Percentiles rank a stretch among this genome's conserved stretches.
phyloP scores from a whole-genome alignment of 2,113 vertebrate genomes.

The Dicerorhinus sumatrensis region DNA sequence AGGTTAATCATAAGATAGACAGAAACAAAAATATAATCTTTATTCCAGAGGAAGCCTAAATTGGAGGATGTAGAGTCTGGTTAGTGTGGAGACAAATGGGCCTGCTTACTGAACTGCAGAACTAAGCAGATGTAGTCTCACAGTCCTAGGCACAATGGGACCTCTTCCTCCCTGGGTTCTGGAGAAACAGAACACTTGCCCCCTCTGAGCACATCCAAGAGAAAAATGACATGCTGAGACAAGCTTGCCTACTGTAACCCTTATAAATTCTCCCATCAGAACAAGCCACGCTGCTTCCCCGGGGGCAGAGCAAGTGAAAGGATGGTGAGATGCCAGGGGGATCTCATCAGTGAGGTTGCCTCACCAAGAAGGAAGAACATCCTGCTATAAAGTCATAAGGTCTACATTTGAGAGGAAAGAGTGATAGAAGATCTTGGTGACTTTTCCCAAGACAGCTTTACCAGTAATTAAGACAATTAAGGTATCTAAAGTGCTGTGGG shows the following conservation, averaged over 20 bases:
- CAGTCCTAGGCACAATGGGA: accelerated
- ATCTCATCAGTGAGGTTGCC: not conserved
- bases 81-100: not conserved
- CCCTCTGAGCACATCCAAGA: too few species aligned
- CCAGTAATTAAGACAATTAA: not conserved
- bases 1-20: not conserved
- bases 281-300: not conserved
- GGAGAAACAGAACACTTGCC: too few species aligned
- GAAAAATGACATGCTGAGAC: too few species aligned
- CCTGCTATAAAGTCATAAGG: not conserved
- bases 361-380: not conserved
- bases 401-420: not conserved
- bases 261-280: not conserved
- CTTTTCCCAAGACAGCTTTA: not conserved
- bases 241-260: not conserved
- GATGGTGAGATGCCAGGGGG: not conserved
- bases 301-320: not conserved
- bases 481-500: not conserved
- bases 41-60: not conserved
- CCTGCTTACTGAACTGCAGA: not conserved
- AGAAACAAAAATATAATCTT: not conserved
- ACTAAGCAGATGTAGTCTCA: not conserved
- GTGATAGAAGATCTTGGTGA: not conserved
- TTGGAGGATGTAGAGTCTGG: not conserved
- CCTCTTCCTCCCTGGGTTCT: too few species aligned